Percentiles rank a stretch among this genome's conserved stretches.
Evolutionary conservation across 1,140 invertebrate genomes (phyloP).

Genomic region (Colletes latitarsis): DNA sequence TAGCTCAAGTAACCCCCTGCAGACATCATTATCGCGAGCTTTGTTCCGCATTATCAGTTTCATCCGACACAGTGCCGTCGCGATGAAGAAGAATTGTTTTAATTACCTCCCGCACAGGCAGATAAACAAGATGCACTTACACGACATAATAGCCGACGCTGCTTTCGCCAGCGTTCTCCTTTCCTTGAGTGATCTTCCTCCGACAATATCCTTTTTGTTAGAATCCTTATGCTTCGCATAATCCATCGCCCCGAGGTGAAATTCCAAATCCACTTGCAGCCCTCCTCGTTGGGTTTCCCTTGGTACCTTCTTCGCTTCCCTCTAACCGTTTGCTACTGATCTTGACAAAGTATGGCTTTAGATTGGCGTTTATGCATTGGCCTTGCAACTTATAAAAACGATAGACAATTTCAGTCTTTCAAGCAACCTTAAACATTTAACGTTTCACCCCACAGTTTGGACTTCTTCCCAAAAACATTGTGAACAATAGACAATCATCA

Average conservation of each 20-base stretch:
- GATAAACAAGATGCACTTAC: conserved; percentile 47
- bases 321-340: conserved; percentile 14
- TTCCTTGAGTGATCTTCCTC: conserved; percentile 39
- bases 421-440: too few relatives aligned
- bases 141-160: conserved; percentile 22
- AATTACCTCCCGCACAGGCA: conserved; percentile 41
- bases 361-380: conserved; percentile 40
- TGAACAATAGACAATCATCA: too few relatives aligned
- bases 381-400: conserved; percentile 40
- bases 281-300: conserved; percentile 1
- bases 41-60: not conserved
- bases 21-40: not conserved
- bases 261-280: conserved; percentile 50
- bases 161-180: conserved; percentile 16
- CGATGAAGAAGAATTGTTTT: conserved; percentile 51
- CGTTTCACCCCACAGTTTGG: too few relatives aligned
- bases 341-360: conserved; percentile 6
- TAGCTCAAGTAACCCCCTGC: too few relatives aligned
- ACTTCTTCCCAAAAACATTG: too few relatives aligned
- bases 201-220: conserved; percentile 24
- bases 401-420: not conserved
- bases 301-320: not conserved
- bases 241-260: conserved; percentile 53
- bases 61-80: conserved; percentile 8
- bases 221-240: conserved; percentile 45